These are phyloP conservation scores for Lordiphosa stackelbergi DNA, from an alignment of 1,140 invertebrate genomes.

Conservation along the genomic window DNA sequence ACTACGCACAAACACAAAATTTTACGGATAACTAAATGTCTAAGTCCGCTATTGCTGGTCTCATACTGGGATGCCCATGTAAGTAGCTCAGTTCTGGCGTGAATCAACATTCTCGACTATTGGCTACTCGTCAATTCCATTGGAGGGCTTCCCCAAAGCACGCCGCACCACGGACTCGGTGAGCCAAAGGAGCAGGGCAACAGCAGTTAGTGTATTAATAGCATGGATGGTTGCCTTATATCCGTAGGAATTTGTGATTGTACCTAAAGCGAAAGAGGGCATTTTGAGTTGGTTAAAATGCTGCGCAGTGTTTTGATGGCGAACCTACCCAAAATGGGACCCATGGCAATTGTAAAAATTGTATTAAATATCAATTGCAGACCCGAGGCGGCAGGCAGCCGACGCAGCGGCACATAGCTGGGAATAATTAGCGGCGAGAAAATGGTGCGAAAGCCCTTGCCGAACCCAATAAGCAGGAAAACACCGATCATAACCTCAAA, in stretches of 20 bases:
- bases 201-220: slow-evolving; percentile 48
- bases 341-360: slow-evolving; percentile 80
- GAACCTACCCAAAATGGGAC: slow-evolving; percentile 81
- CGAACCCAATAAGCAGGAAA: slow-evolving; percentile 79
- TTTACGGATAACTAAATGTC: too few relatives aligned
- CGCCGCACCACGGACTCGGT: slow-evolving; percentile 47
- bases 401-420: slow-evolving; percentile 81
- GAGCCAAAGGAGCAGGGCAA: slow-evolving; percentile 59
- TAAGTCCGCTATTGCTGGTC: too few relatives aligned
- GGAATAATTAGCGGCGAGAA: slow-evolving; percentile 84
- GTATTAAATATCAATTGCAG: slow-evolving; percentile 83
- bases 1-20: too few relatives aligned
- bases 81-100: slow-evolving; percentile 20
- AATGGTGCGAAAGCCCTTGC: slow-evolving; percentile 84
- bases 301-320: too few relatives aligned
- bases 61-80: slow-evolving; percentile 6
- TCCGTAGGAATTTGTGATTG: slow-evolving; percentile 46
- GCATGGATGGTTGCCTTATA: slow-evolving; percentile 61
- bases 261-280: slow-evolving; percentile 25
- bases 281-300: neutral
- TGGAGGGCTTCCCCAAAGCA: slow-evolving; percentile 31
- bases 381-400: slow-evolving; percentile 81
- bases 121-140: slow-evolving; percentile 37
- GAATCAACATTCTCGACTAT: neutral
- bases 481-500: slow-evolving; percentile 53